Evolutionary conservation across 2,113 vertebrate genomes (phyloP), one percentile per base, ranked within the genome.

Genomic region (Carassius auratus): DNA sequence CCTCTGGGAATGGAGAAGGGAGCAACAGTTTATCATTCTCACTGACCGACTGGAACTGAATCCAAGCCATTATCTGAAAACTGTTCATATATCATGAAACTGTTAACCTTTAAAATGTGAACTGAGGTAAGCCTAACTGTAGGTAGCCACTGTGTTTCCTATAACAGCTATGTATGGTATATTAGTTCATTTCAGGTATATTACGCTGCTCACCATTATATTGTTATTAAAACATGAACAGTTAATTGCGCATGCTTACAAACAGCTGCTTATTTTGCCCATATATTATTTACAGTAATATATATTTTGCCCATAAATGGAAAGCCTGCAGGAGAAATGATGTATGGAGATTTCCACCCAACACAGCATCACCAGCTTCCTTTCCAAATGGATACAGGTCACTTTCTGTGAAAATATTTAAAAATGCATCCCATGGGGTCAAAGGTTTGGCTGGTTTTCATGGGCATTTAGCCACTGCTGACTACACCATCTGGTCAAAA

Each of bases 41-140:
- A 73, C 84, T 23, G 1, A 86, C 62, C 1, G 91, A 90, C 68
- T 96, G 96, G 89, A 96, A 94, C 79, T 95, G 94, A 86, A 96
- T 26, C 87, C 19, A 95, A 90, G 59, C 96, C 96, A 5, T 96
- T 96, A 84, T 96, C 96, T 76, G 95, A 95, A 91, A 96, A 96
- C 95, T 96, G 12, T 13, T 71, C 38, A 62, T 55, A 80, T 21
- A 52, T 52, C 26, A 69, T 55, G 19, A 55, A 17, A 21, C 61
- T 69, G 5, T 33, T 21, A 14, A 71, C 9, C 5, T 33, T 38
- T 77, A 38, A 59, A 33, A 59, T 30, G 48, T 55, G 13, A 77
- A 38, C 4, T 12, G 69, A 73, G 69, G 19, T 73, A 42, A 73
- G 69, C 8, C 69, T 21, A 71, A 38, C 8, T 71, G 68, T 71